phyloP scores from a whole-genome alignment of 2,888 invertebrate species.

The Pollenia labialis region DNA sequence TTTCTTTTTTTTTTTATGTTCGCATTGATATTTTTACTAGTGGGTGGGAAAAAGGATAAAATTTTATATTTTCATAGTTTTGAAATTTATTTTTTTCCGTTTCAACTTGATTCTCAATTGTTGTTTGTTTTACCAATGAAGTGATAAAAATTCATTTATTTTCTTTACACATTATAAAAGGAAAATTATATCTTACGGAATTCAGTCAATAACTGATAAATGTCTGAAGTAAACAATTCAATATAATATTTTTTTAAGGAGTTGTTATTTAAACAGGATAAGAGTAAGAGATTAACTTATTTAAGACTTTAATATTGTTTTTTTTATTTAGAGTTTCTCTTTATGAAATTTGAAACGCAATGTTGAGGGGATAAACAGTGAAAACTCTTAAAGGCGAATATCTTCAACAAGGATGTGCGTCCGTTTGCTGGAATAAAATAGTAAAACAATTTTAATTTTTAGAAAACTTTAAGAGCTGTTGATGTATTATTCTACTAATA shows the following conservation, averaged over 20 bases:
- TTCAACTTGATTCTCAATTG: constrained; percentile 6
- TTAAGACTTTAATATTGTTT: too few species aligned
- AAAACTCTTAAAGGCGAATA: too few species aligned
- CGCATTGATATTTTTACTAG: not conserved
- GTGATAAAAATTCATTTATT: constrained; percentile 52
- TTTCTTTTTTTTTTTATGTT: constrained; percentile 1
- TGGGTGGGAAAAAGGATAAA: not conserved
- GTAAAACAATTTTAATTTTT: too few species aligned
- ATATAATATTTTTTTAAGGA: not conserved
- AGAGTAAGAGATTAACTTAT: too few species aligned
- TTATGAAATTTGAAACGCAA: too few species aligned
- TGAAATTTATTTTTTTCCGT: constrained; percentile 19
- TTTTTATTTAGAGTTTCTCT: too few species aligned
- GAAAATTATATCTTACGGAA: not conserved
- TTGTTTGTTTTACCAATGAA: constrained; percentile 48
- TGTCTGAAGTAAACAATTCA: not conserved
- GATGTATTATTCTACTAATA: too few species aligned
- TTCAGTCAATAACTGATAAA: constrained; percentile 17
- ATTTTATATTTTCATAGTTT: constrained; percentile 18
- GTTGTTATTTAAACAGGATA: not conserved
- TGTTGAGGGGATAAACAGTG: too few species aligned
- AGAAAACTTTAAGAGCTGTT: too few species aligned
- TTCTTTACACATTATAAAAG: constrained; percentile 49
- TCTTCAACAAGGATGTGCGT: too few species aligned
- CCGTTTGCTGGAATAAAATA: too few species aligned